Percentiles rank a stretch among this genome's conserved stretches.
These are phyloP conservation scores for Hydrolagus colliei DNA, from an alignment of 2,797 vertebrate species.

Conservation along the genomic window DNA sequence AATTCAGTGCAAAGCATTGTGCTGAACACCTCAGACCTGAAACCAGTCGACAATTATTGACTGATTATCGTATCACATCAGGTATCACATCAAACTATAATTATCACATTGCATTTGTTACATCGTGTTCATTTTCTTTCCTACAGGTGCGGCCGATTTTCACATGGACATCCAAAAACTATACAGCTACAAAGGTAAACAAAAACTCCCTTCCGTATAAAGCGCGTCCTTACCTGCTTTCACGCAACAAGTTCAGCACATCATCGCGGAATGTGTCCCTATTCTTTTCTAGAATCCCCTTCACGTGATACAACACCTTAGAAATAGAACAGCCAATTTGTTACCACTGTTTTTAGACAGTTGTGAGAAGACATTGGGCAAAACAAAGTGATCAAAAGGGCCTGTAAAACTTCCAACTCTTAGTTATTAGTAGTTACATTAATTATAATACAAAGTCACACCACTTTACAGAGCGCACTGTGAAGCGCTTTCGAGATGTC, in stretches of 20 bases:
- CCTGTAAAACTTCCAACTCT: conserved; percentile 32
- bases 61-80: no score
- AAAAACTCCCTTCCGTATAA: rapidly evolving
- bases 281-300: conserved; percentile 91
- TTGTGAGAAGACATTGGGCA: conserved; percentile 32
- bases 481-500: no score
- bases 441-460: conserved; percentile 36
- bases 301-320: conserved; percentile 90
- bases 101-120: no score
- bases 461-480: no score
- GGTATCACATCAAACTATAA: no score
- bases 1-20: no score
- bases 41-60: no score
- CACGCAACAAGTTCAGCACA: conserved; percentile 81
- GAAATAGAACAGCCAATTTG: background rate
- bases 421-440: conserved; percentile 37
- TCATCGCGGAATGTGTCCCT: conserved; percentile 92
- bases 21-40: no score
- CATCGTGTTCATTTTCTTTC: no score
- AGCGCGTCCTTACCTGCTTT: conserved; percentile 72
- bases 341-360: background rate
- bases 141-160: no score
- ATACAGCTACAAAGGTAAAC: no score
- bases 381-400: conserved; percentile 34
- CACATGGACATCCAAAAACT: no score